phyloP scores from a whole-genome alignment of 2,113 vertebrate species.

The Oreochromis spilurus region DNA sequence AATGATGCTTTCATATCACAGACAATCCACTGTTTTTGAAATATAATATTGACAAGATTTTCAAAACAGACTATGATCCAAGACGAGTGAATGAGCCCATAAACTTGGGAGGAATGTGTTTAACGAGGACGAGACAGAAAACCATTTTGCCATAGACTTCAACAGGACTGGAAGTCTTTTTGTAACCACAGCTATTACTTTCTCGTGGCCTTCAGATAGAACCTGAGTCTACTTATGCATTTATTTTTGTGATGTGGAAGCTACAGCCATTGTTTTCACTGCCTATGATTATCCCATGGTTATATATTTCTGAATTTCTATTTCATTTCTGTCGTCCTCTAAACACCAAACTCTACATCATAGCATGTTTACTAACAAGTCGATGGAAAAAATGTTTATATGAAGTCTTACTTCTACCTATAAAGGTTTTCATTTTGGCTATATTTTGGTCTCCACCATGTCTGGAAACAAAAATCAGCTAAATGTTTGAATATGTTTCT shows the following conservation, averaged over 20 bases:
- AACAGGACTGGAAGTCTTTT: background rate
- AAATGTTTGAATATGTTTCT: background rate
- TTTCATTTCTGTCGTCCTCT: background rate
- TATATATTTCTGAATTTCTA: background rate
- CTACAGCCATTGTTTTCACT: background rate
- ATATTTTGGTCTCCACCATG: rapidly evolving
- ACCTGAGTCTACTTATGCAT: background rate
- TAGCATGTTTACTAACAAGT: background rate
- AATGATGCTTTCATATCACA: background rate
- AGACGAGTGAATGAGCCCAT: background rate
- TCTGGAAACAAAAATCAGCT: background rate
- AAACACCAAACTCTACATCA: background rate
- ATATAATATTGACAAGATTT: background rate
- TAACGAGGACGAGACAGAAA: background rate
- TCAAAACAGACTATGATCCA: background rate
- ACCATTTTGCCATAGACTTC: background rate
- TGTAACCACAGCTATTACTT: background rate
- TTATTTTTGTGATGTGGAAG: background rate
- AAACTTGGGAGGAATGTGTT: background rate
- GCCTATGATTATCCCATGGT: background rate
- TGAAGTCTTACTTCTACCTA: background rate
- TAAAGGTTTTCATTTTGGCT: background rate
- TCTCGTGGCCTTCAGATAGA: background rate
- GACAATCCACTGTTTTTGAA: background rate
- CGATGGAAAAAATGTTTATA: background rate